These are phyloP conservation scores for Numenius arquata DNA, from an alignment of 2,113 vertebrate species.

Conservation along the genomic window DNA sequence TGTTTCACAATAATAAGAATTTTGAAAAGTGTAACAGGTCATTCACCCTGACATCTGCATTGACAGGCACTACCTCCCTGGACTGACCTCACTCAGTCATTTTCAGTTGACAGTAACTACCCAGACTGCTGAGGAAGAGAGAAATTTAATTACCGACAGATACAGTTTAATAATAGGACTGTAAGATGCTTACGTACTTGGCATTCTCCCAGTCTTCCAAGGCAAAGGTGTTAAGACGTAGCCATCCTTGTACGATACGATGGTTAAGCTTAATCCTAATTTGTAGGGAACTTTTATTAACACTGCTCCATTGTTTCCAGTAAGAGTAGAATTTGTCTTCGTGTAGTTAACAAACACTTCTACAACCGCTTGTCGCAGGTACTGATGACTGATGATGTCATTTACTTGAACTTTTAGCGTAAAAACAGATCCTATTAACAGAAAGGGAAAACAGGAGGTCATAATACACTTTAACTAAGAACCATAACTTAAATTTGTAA, in stretches of 20 bases:
- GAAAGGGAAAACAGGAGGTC: neutral
- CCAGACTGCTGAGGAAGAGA: neutral
- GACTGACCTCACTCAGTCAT: neutral
- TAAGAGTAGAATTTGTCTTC: slow-evolving; percentile 77
- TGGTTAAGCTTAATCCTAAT: slow-evolving; percentile 80
- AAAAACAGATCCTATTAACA: slow-evolving; percentile 77
- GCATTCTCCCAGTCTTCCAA: slow-evolving; percentile 89
- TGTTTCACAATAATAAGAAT: neutral
- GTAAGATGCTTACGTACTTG: slow-evolving; percentile 75
- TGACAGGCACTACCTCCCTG: neutral
- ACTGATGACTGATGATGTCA: slow-evolving; percentile 85
- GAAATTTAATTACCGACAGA: neutral
- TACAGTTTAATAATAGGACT: neutral
- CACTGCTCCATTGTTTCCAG: slow-evolving; percentile 79
- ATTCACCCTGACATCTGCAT: neutral
- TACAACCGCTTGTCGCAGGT: slow-evolving; percentile 80
- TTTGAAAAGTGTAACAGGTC: neutral
- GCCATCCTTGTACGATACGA: slow-evolving; percentile 85
- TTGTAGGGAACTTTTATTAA: slow-evolving; percentile 83
- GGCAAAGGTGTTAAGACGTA: slow-evolving; percentile 87
- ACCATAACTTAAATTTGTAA: neutral
- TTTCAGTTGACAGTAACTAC: neutral
- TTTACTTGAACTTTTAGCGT: slow-evolving; percentile 88
- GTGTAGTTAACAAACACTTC: slow-evolving; percentile 88
- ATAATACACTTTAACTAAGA: neutral